These are phyloP conservation scores for Eidolon dupreanum DNA, from an alignment of 2,797 vertebrate genomes.

Conservation along the genomic window DNA sequence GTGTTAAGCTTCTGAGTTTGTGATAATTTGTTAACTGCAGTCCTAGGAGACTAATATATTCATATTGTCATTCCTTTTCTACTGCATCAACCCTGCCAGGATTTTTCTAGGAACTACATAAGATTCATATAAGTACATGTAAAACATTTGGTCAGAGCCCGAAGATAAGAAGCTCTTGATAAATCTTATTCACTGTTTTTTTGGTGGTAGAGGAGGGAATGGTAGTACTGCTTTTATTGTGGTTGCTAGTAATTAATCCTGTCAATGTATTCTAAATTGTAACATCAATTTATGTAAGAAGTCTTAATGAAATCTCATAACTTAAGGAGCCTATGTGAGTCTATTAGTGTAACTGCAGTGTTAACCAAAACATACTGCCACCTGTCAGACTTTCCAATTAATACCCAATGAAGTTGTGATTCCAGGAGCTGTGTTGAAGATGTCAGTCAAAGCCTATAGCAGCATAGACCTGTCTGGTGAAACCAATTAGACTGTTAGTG, in stretches of 20 bases:
- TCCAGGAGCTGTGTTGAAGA: rapidly evolving
- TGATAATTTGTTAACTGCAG: not conserved
- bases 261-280: not conserved
- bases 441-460: not conserved
- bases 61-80: not conserved
- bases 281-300: not conserved
- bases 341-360: not conserved
- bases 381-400: not conserved
- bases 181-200: not conserved
- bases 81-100: rapidly evolving
- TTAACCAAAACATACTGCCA: not conserved
- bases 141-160: not conserved
- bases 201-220: not conserved
- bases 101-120: not conserved
- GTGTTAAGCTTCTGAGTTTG: not conserved
- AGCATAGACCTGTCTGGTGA: not conserved
- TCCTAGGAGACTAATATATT: not conserved
- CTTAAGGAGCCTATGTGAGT: rapidly evolving
- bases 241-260: not conserved
- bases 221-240: not conserved
- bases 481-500: not conserved
- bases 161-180: not conserved
- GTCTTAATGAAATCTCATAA: not conserved
- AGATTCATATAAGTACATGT: not conserved
- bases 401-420: not conserved